Base-by-base conservation (phyloP, 2,797 vertebrate species). In the Sylvilagus floridanus region DNA sequence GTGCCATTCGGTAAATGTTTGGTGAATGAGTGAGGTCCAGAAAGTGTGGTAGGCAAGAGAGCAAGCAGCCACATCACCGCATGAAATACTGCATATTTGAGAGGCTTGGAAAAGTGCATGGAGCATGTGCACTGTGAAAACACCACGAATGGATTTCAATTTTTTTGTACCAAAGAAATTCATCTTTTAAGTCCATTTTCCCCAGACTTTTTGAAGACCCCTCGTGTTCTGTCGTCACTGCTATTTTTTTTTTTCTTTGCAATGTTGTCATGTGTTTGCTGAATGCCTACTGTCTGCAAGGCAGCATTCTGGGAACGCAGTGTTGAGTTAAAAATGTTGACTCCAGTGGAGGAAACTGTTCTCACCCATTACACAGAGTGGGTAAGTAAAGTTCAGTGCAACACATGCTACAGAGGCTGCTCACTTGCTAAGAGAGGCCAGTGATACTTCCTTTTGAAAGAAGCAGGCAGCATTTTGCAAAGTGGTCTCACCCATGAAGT, bases 81-180 rank as follows among this genome's bases (percentile, higher is more conserved):
- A 4, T 4, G 0, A 11, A 32, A 4, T 7, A 30, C 21, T 26
- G 2, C 1, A 4, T 11, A 1, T 11, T 0, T 30, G 16, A 47
- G 42, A 47, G 42, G 42, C 42, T 47, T 47, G 9, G 42, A 47
- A 47, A 47, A 47, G 42, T 47, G 42, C 42, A 47, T 47, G 42
- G 42, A 47, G 42, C 9, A 47, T 1, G 42, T 47, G 42, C 42
- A 47, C 7, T 47, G 42, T 47, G 42, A 47, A 47, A 47, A 9
- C 42, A 47, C 42, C 42, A 47, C 42, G 8, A 47, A 47, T 47
- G 42, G 42, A 47, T 47, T 47, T 47, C 42, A 47, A 47, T 47
- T 47, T 47, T 47, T 47, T 47, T 47, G 42, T 47, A 47, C 42
- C 42, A 47, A 47, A 47, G 42, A 8, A 47, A 47, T 9, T 47